phyloP scores from a whole-genome alignment of 2,888 invertebrate species.

The Phorcus lineatus region DNA sequence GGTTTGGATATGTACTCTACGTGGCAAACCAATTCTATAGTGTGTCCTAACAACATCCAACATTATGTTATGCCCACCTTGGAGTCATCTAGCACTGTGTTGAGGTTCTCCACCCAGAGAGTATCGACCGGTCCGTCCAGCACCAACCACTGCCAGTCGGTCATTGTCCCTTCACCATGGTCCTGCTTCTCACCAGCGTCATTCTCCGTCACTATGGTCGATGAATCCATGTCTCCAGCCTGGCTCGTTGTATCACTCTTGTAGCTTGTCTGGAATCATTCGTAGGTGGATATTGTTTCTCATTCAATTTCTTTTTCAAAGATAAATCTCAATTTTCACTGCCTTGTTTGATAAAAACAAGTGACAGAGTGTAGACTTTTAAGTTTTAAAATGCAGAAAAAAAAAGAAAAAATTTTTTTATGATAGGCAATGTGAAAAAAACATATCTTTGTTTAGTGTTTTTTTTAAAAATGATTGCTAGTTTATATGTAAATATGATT shows the following conservation, averaged over 20 bases:
- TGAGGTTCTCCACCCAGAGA: constrained; percentile 75
- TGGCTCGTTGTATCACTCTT: constrained; percentile 29
- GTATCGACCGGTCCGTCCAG: constrained; percentile 76
- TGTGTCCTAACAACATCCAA: too few relatives aligned
- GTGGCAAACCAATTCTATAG: too few relatives aligned
- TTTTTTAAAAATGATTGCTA: too few relatives aligned
- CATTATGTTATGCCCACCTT: constrained; percentile 45
- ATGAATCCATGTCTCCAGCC: constrained; percentile 18
- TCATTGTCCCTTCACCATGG: constrained; percentile 44
- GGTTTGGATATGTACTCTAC: too few relatives aligned
- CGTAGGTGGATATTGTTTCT: neutral
- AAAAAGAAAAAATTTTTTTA: too few relatives aligned
- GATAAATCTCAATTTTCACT: neutral
- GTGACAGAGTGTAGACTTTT: too few relatives aligned
- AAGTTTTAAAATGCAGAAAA: too few relatives aligned
- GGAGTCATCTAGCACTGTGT: constrained; percentile 75
- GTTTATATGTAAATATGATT: too few relatives aligned
- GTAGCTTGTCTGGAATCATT: constrained; percentile 22
- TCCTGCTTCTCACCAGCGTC: constrained; percentile 49
- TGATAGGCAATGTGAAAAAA: too few relatives aligned
- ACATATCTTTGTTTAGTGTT: too few relatives aligned
- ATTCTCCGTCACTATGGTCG: constrained; percentile 7
- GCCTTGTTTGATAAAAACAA: neutral
- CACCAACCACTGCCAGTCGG: constrained; percentile 74
- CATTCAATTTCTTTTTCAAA: too few relatives aligned